Evolutionary conservation across 35 echinoderm and acorn worm species (phyloP), one percentile per base, ranked within the genome.

Genomic region (Apostichopus japonicus): DNA sequence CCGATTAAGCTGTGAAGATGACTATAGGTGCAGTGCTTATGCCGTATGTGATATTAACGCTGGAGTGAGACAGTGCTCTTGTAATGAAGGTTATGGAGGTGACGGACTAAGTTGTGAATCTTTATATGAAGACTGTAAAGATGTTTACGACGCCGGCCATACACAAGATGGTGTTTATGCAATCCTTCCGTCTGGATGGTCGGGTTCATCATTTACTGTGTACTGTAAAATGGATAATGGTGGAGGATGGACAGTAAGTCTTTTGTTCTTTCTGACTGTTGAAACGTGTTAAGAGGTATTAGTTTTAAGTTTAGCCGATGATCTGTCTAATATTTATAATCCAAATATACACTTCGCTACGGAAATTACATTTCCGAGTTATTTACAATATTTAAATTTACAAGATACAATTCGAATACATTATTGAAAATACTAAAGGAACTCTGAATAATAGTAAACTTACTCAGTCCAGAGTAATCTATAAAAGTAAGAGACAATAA

Each of bases 51-150:
- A 56, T 44, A 13, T 54, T 7, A n/a, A 11, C 4, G 21, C 53
- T 54, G 79, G 52, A 1, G 17, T 54, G 16, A 11, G 54, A 8
- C 51, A 56, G 13, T 83, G 79, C 54, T 53, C 51, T 25, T 83
- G 79, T 54, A 56, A 54, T 83, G 79, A 53, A 17, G 79, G 79
- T 54, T 83, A 83, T 15, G 51, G 0, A 56, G 10, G 79, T 83
- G 79, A 53, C 79, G 79, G 79, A 55, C 51, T 13, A 6, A 54
- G 6, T 7, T 83, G 79, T 54, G 54, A 53, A 55, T 0, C 13
- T n/a, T 16, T 54, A 56, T 83, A 83, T 25, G 54, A 14, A n/a
- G 79, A 83, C 16, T 83, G 79, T 56, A 55, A 83, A 7, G 79
- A 55, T 54, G 0, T 53, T 19, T 83, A 83, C 21, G 51, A 52